A percentile compares a stretch with the other conserved stretches of the same genome.
Evolutionary conservation across 2,113 vertebrate genomes (phyloP).

Genomic region (Silurus glanis): DNA sequence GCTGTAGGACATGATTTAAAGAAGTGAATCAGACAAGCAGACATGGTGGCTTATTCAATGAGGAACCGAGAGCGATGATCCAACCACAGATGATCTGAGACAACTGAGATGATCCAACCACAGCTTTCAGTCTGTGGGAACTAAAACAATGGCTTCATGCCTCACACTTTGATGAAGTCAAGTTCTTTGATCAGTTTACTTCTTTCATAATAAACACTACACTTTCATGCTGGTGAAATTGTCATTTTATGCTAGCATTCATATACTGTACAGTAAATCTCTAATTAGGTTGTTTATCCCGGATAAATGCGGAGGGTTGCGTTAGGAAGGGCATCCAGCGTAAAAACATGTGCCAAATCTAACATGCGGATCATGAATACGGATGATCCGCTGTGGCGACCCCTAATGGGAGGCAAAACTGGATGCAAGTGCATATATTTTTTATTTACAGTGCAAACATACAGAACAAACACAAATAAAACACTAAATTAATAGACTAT

Average conservation of each 20-base stretch:
- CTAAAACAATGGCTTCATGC: neutral
- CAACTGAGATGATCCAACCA: neutral
- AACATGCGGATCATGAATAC: too few relatives aligned
- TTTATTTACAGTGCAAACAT: too few relatives aligned
- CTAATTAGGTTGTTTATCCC: too few relatives aligned
- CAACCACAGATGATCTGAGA: neutral
- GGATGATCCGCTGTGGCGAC: too few relatives aligned
- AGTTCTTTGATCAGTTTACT: neutral
- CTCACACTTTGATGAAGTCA: neutral
- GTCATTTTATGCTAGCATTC: neutral
- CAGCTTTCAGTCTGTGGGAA: neutral
- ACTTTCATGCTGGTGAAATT: neutral
- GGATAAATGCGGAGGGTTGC: too few relatives aligned
- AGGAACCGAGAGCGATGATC: neutral
- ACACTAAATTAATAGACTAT: too few relatives aligned
- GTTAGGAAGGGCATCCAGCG: too few relatives aligned
- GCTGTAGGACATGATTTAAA: conserved; percentile 7
- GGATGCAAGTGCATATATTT: too few relatives aligned
- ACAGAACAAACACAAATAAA: too few relatives aligned
- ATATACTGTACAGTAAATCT: neutral
- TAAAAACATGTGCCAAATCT: too few relatives aligned
- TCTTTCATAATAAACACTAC: neutral
- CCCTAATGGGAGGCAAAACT: too few relatives aligned
- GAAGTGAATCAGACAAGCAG: neutral
- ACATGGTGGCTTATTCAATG: conserved; percentile 10